A percentile compares a stretch with the other conserved stretches of the same genome.
These are phyloP conservation scores for Lacanobia oleracea DNA, from an alignment of 2,888 invertebrate genomes.

Conservation along the genomic window DNA sequence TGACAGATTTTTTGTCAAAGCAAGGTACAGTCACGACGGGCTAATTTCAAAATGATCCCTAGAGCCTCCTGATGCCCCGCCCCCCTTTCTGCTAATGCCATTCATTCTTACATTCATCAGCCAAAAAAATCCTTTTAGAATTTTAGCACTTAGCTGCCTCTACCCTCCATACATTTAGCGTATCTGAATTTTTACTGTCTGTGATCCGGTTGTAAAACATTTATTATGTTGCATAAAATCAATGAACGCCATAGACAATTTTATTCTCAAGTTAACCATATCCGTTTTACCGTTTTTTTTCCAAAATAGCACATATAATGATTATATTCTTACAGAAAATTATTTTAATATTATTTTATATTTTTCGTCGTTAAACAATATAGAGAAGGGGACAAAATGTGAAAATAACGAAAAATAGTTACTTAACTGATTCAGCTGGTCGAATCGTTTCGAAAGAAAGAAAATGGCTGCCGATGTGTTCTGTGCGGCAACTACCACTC, in stretches of 20 bases:
- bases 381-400: not conserved
- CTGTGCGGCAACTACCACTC: conserved; percentile 64
- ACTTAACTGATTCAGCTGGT: conserved; percentile 44
- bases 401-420: conserved; percentile 10
- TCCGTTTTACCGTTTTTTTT: conserved; percentile 30
- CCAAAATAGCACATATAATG: not conserved
- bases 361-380: not conserved
- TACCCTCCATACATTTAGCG: no score
- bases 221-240: conserved; percentile 57
- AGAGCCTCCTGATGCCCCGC: no score
- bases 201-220: conserved; percentile 21
- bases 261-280: conserved; percentile 20
- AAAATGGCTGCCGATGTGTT: conserved; percentile 76
- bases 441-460: conserved; percentile 69
- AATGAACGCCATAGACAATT: conserved; percentile 55
- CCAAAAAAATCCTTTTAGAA: no score
- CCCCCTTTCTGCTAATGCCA: no score
- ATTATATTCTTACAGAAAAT: not conserved
- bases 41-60: no score
- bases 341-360: not conserved
- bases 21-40: no score
- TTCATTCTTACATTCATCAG: no score
- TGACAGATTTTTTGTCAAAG: no score
- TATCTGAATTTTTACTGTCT: not conserved
- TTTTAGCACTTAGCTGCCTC: no score